Evolutionary conservation across 2,113 vertebrate species (phyloP).

Genomic region (Dipodomys stephensi): DNA sequence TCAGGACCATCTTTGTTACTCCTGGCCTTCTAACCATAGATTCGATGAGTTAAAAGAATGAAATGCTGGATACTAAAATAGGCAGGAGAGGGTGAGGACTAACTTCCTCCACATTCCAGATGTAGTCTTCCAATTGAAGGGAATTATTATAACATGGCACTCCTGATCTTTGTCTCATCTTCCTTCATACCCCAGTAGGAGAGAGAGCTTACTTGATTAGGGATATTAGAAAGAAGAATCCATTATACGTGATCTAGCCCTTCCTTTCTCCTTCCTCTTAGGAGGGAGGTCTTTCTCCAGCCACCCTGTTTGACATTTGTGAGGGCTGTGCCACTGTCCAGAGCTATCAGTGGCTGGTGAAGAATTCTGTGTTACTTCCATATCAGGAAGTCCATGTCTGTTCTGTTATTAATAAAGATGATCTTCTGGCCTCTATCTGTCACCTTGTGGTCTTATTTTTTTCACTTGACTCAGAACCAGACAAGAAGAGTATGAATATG

Average conservation of each 20-base stretch:
- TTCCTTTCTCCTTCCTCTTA: neutral
- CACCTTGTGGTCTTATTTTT: neutral
- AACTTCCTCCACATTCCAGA: neutral
- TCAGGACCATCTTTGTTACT: neutral
- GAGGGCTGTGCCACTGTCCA: neutral
- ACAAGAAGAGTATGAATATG: neutral
- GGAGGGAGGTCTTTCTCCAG: neutral
- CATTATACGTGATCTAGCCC: neutral
- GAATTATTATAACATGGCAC: neutral
- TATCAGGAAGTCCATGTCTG: neutral
- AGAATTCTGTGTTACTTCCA: neutral
- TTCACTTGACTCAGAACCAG: neutral
- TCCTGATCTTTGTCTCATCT: neutral
- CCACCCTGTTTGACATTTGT: neutral
- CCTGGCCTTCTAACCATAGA: neutral
- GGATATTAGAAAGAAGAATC: neutral
- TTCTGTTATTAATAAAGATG: slow-evolving; percentile 1
- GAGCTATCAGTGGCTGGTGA: neutral
- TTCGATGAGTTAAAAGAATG: neutral
- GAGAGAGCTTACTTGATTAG: neutral
- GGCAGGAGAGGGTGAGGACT: neutral
- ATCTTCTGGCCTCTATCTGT: neutral
- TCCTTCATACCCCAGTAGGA: neutral
- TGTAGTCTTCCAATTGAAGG: neutral
- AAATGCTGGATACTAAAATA: neutral